Conservation (phyloP, 2,797 vertebrate species). For the Danio jaintianensis region DNA sequence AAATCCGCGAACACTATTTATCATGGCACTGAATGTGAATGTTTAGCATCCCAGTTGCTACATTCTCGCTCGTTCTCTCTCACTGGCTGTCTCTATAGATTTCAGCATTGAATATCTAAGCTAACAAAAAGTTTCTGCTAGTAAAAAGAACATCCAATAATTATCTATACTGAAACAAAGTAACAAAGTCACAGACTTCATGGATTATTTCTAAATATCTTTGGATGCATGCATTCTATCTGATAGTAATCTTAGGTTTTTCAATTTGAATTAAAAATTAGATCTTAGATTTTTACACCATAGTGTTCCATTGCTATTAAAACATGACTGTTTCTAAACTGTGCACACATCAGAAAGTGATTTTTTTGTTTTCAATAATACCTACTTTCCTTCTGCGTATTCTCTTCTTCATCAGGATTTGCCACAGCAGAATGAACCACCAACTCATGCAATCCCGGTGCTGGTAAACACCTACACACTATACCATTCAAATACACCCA, state of each 20-base stretch:
- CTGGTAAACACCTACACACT: too few relatives aligned
- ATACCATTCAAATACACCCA: too few relatives aligned
- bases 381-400: too few relatives aligned
- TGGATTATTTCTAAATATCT: background rate
- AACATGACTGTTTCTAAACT: background rate
- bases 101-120: background rate
- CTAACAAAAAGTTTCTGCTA: background rate
- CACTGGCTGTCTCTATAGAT: background rate
- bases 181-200: background rate
- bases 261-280: too few relatives aligned
- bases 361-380: background rate
- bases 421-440: too few relatives aligned
- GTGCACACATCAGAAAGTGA: background rate
- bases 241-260: too few relatives aligned
- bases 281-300: background rate
- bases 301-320: background rate
- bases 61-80: background rate
- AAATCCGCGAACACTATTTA: background rate
- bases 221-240: background rate
- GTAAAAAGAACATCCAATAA: background rate
- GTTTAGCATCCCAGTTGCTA: background rate
- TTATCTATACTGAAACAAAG: background rate
- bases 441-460: too few relatives aligned
- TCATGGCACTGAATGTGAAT: constrained; percentile 7
- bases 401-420: too few relatives aligned